These are phyloP conservation scores for Mus pahari DNA, from an alignment of 2,113 vertebrate genomes.

Conservation along the genomic window DNA sequence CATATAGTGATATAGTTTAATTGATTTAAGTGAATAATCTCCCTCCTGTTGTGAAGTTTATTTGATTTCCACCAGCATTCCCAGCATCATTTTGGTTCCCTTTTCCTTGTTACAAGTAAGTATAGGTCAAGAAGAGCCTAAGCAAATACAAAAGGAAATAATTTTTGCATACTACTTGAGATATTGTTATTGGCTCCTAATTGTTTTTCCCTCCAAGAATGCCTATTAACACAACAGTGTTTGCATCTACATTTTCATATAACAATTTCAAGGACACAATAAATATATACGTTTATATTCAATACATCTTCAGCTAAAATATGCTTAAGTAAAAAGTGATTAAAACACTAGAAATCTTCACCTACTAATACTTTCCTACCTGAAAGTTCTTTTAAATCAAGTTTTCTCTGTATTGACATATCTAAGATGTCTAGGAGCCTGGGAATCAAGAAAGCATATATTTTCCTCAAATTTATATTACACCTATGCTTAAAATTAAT, in stretches of 20 bases:
- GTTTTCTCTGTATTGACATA: slow-evolving; percentile 34
- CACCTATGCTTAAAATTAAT: slow-evolving; percentile 26
- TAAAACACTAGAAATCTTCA: not conserved
- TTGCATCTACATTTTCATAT: slow-evolving; percentile 35
- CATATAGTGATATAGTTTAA: not conserved
- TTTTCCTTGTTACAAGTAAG: slow-evolving; percentile 11
- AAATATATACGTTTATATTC: not conserved
- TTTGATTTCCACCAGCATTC: not conserved
- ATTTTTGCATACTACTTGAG: slow-evolving; percentile 19
- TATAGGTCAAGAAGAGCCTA: slow-evolving; percentile 45
- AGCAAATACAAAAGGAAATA: slow-evolving; percentile 27
- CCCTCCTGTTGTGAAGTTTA: not conserved
- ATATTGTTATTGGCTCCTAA: slow-evolving; percentile 39
- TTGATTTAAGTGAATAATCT: not conserved
- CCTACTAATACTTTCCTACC: slow-evolving; percentile 1
- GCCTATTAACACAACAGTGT: not conserved
- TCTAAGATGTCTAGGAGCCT: slow-evolving; percentile 29
- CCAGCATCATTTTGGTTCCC: not conserved
- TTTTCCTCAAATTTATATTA: slow-evolving; percentile 32
- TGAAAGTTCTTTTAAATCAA: slow-evolving; percentile 40
- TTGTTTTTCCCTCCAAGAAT: not conserved
- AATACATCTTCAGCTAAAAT: not conserved
- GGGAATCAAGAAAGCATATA: slow-evolving; percentile 22
- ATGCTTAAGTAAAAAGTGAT: slow-evolving; percentile 23
- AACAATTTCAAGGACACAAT: slow-evolving; percentile 40